phyloP scores from a whole-genome alignment of 2,113 vertebrate species.

The Phycodurus eques region DNA sequence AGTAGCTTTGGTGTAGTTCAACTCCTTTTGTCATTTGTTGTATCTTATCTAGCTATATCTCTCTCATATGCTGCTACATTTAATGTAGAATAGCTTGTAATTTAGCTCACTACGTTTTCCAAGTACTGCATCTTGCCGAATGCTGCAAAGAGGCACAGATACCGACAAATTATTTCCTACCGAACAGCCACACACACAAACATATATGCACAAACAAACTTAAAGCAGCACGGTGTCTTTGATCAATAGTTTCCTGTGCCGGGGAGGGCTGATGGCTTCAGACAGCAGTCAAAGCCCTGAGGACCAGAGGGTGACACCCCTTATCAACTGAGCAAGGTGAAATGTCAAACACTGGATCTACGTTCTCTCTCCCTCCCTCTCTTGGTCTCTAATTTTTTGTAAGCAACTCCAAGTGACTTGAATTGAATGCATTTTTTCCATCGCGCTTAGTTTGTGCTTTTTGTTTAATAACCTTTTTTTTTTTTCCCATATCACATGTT shows the following conservation, averaged over 20 bases:
- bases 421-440: conserved; percentile 2
- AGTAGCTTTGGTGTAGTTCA: no score
- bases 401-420: background rate
- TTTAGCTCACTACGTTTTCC: background rate
- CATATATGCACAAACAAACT: conserved; percentile 10
- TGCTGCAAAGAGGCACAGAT: conserved; percentile 5
- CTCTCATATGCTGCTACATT: no score
- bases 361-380: conserved; percentile 38
- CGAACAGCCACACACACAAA: conserved; percentile 20
- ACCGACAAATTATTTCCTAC: conserved; percentile 18
- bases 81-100: background rate
- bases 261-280: conserved; percentile 66
- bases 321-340: conserved; percentile 74
- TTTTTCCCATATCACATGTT: background rate
- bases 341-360: conserved; percentile 73
- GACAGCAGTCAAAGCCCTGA: conserved; percentile 68
- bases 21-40: no score
- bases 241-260: conserved; percentile 71
- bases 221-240: conserved; percentile 56
- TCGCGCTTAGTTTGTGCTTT: background rate
- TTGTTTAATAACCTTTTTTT: background rate
- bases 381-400: conserved; percentile 14
- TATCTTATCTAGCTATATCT: no score
- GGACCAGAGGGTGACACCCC: conserved; percentile 70
- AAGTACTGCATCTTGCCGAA: background rate